Evolutionary conservation across 2,888 invertebrate species (phyloP), one percentile per base, ranked within the genome.

Genomic region (Diogma glabrata): DNA sequence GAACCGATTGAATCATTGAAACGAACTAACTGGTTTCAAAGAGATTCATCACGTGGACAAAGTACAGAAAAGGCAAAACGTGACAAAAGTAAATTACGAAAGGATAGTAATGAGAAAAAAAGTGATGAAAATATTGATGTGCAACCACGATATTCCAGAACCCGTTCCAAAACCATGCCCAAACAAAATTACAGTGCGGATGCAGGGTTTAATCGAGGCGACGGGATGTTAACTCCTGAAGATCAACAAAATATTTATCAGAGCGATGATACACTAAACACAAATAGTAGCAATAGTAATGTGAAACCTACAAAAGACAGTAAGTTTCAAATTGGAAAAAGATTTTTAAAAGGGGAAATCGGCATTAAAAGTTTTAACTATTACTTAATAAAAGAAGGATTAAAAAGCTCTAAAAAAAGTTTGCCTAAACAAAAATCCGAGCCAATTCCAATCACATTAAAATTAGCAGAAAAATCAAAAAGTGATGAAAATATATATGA

Each of bases 341-440:
- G 67, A 6, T 65, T 70, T 26, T 57, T 70, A 1, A 65, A 64
- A 28, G 70, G 70, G 1, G 70, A 70, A 58, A 70, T 70, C 22
- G 70, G 70, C 51, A 70, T 70, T 9, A 69, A 69, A 55, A 70
- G 70, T 60, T 70, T 70, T 55, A 70, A 70, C 52, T 70, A 70
- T 54, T 70, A 70, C 57, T 58, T 70, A 19, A 58, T 70, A 0
- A 70, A 70, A 53, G 70, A 70, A 57, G 69, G 70, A 4, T 53
- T 70, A 6, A 69, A 68, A 54, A 66, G 66, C 45, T 64, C 66
- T 0, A 69, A 68, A 50, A 69, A 68, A 53, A 60, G 64, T 53
- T 61, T 63, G 1, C 65, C 65, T 22, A 68, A 67, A 52, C 66
- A 66, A 46, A 60, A 62, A 36, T 58, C 59, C 22, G 57, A 60